Evolutionary conservation across 2,797 vertebrate genomes (phyloP).

Genomic region (Euphonia xanthogaster): DNA sequence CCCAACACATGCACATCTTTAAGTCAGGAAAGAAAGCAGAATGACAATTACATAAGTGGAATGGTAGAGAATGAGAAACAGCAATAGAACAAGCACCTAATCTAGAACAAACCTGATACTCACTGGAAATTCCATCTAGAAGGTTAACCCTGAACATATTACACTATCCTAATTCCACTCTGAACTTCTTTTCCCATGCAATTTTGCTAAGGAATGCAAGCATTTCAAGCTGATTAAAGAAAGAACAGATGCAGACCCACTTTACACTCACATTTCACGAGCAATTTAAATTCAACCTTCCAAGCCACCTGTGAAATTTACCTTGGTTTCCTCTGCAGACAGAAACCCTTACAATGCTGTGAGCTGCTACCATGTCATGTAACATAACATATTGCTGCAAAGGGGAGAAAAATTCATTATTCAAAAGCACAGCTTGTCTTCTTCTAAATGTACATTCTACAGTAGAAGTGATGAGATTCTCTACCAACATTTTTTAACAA

Average conservation of each 20-base stretch:
- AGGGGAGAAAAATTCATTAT: neutral
- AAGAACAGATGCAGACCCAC: neutral
- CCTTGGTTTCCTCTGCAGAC: slow-evolving; percentile 90
- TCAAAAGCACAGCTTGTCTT: neutral
- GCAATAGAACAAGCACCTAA: neutral
- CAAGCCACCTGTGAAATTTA: slow-evolving; percentile 60
- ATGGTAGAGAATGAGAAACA: neutral
- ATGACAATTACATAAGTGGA: neutral
- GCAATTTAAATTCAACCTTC: neutral
- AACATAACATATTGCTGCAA: slow-evolving; percentile 96
- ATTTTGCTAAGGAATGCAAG: neutral
- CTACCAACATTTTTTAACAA: neutral
- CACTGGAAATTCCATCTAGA: neutral
- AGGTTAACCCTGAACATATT: neutral
- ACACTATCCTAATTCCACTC: neutral
- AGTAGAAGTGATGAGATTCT: neutral
- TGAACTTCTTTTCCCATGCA: neutral
- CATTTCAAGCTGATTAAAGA: neutral
- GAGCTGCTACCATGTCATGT: slow-evolving; percentile 97
- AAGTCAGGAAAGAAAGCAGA: neutral
- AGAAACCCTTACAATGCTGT: slow-evolving; percentile 94
- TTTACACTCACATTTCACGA: neutral
- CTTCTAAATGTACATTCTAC: neutral
- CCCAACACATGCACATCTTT: neutral
- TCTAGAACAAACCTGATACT: neutral